Conservation (phyloP, 1,140 invertebrate genomes). For the Uloborus diversus region DNA sequence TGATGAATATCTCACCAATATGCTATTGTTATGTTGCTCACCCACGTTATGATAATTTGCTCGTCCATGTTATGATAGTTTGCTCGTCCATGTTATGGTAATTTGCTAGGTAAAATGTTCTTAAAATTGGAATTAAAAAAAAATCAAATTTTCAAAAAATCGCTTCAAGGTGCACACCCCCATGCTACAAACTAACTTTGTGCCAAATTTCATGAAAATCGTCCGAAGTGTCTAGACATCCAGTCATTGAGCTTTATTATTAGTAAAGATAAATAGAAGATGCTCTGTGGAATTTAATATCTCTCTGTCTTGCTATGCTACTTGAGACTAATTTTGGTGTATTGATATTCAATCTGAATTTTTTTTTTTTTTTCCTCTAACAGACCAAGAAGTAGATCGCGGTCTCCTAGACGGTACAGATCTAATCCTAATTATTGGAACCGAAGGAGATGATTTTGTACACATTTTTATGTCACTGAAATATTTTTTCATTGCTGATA, state of each 20-base stretch:
- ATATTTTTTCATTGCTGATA: too few species aligned
- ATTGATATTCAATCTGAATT: not conserved
- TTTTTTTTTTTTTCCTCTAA: not conserved
- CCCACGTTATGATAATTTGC: too few species aligned
- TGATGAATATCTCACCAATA: too few species aligned
- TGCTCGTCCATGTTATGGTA: too few species aligned
- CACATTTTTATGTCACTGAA: too few species aligned
- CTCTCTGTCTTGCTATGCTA: not conserved
- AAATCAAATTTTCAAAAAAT: too few species aligned
- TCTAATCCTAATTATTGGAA: not conserved
- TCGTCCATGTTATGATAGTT: too few species aligned
- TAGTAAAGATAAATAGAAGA: not conserved
- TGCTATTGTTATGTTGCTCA: too few species aligned
- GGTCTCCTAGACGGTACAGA: conserved; percentile 22
- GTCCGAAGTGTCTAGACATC: too few species aligned
- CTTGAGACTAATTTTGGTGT: not conserved
- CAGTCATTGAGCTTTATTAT: not conserved
- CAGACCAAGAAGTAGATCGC: conserved; percentile 33
- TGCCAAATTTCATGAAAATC: not conserved
- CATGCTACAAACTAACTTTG: not conserved
- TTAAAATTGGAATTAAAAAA: too few species aligned
- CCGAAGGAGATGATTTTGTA: not conserved
- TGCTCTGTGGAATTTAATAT: not conserved
- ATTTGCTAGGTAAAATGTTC: too few species aligned
- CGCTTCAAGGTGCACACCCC: too few species aligned